Base-by-base conservation (phyloP, 1,140 invertebrate species). In the Camponotus floridanus region DNA sequence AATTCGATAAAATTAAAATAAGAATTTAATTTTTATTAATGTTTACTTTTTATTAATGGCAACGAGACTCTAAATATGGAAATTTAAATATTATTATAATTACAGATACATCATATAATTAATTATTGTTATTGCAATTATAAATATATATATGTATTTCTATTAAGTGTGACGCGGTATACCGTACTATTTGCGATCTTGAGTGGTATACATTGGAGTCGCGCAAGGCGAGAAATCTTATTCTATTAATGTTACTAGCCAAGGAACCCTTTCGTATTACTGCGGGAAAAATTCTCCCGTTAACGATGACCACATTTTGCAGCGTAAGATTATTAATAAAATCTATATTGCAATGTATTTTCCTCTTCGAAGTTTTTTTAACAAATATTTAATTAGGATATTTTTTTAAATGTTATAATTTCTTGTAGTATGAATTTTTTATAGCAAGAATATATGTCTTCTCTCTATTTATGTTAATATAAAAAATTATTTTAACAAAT, bases 321-420 rank as follows among this genome's bases (percentile, higher is more conserved):
- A 45, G 65, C 0, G 39, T 68, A 68, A 68, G 36, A 68, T 68
- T 68, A 45, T 68, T 68, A 59, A 21, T 59, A 59, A 45, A 62
- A 42, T 45, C 31, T 39, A 15, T 36, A 36, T 57, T 36, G 2
- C 9, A 48, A 48, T 48, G 13, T 48, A 11, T 48, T 13, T 15
- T 48, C 45, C 13, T 48, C 1, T 48, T 3, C 0, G 15, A 48
- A 48, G 45, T 48, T 13, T 11, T 45, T 45, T 48, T 48, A 48
- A 48, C 3, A 48, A 48, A 48, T 48, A 15, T 48, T 48, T 48
- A 48, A 48, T 48, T 0, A 48, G 13, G 3, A 51, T 15, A 51
- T 15, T 51, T 51, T 51, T 51, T 15, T 51, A 5, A 51, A 18
- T 51, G 4, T 51, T 18, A 51, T 4, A 51, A 51, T 51, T 51